These are phyloP conservation scores for Noctua fimbriata DNA, from an alignment of 2,888 invertebrate genomes.

Conservation along the genomic window DNA sequence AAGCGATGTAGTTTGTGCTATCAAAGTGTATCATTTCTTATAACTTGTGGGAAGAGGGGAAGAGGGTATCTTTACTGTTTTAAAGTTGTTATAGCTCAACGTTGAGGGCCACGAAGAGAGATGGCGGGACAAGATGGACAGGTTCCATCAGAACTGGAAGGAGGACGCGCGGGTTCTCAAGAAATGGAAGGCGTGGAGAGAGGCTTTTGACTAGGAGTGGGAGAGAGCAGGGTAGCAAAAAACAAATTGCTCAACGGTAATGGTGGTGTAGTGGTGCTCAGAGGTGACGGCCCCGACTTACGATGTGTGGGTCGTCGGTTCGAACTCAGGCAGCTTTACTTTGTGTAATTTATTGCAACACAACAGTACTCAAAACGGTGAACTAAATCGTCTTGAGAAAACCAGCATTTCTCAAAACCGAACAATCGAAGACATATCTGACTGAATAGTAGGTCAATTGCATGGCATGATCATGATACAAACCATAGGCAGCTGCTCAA, in stretches of 20 bases:
- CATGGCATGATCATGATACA: not conserved
- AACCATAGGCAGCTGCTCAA: not conserved
- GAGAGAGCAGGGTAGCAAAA: not conserved
- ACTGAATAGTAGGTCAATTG: not conserved
- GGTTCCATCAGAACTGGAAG: not conserved
- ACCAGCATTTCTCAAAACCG: not conserved
- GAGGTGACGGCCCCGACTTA: no score
- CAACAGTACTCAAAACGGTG: not conserved
- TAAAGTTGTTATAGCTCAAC: not conserved
- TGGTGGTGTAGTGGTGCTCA: not conserved
- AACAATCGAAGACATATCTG: no score
- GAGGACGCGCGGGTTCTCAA: not conserved
- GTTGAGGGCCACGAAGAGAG: not conserved
- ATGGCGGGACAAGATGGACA: not conserved
- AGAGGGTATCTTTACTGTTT: slow-evolving; percentile 10
- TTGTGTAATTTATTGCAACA: not conserved
- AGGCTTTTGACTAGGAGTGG: not conserved
- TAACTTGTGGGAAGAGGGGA: not conserved
- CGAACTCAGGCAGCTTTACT: not conserved
- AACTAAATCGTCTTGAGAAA: not conserved
- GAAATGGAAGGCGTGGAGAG: not conserved
- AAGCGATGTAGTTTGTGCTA: slow-evolving; percentile 57
- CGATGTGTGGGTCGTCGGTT: no score
- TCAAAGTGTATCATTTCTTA: slow-evolving; percentile 53
- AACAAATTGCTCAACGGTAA: not conserved